Evolutionary conservation across 2,888 invertebrate genomes (phyloP).

Genomic region (Pseudoips prasinana): DNA sequence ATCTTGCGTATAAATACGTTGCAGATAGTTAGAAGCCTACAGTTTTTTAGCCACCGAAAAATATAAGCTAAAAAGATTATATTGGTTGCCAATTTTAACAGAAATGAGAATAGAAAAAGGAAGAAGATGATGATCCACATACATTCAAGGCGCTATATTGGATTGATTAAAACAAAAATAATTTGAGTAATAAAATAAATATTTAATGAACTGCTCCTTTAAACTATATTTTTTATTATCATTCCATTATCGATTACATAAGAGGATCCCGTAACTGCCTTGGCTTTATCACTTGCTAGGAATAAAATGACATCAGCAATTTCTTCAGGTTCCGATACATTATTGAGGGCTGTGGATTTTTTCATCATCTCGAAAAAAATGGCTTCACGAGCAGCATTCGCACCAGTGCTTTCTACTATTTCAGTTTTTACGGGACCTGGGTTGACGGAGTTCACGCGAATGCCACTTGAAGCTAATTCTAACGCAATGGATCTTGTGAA

Average conservation of each 20-base stretch:
- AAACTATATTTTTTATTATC: not conserved
- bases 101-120: too few relatives aligned
- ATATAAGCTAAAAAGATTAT: too few relatives aligned
- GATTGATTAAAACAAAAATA: too few relatives aligned
- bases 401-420: constrained; percentile 3
- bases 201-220: too few relatives aligned
- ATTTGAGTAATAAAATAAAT: too few relatives aligned
- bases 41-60: too few relatives aligned
- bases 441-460: constrained; percentile 80
- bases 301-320: constrained; percentile 37
- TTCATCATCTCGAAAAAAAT: not conserved
- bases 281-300: constrained; percentile 36
- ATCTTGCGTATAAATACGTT: too few relatives aligned
- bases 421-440: constrained; percentile 27
- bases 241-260: constrained; percentile 21
- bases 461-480: constrained; percentile 86
- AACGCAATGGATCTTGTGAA: constrained; percentile 56
- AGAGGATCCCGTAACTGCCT: constrained; percentile 32
- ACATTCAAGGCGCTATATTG: too few relatives aligned
- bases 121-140: too few relatives aligned
- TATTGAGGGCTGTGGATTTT: constrained; percentile 4
- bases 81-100: too few relatives aligned
- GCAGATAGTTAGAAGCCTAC: too few relatives aligned
- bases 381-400: not conserved
- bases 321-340: constrained; percentile 30